Conservation (phyloP, 2,888 invertebrate species). For the Cordilura impudica region DNA sequence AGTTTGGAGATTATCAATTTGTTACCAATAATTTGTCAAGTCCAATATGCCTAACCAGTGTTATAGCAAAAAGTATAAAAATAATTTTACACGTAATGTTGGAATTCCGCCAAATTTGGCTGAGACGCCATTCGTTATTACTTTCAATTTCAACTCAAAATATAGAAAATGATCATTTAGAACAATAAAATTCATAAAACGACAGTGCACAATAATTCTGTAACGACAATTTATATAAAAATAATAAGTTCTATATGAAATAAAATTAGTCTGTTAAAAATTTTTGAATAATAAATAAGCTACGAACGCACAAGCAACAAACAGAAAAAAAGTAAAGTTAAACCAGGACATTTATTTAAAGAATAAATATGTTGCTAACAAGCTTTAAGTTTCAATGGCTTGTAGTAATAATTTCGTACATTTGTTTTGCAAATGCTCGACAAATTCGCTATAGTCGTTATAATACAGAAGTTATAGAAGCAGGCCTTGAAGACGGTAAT, state of each 20-base stretch:
- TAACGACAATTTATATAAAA: constrained; percentile 53
- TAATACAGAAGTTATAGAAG: constrained; percentile 68
- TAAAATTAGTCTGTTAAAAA: constrained; percentile 47
- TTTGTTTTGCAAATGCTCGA: constrained; percentile 63
- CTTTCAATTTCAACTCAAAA: constrained; percentile 33
- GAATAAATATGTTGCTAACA: constrained; percentile 1
- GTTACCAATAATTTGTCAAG: background rate
- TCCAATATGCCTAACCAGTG: background rate
- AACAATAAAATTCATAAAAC: constrained; percentile 9
- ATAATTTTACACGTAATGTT: constrained; percentile 30
- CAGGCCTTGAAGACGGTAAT: constrained; percentile 32
- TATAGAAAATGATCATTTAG: constrained; percentile 33
- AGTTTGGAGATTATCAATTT: no score
- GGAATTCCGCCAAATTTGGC: constrained; percentile 44
- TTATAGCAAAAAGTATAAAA: background rate
- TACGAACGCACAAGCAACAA: constrained; percentile 4
- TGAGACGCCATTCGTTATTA: constrained; percentile 22
- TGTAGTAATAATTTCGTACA: constrained; percentile 13
- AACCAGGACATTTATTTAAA: background rate
- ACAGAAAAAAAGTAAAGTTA: background rate
- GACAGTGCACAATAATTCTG: background rate
- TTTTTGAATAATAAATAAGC: constrained; percentile 37
- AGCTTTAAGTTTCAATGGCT: constrained; percentile 11
- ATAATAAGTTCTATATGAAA: constrained; percentile 40
- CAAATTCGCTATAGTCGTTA: constrained; percentile 72